Conservation (phyloP, 1,140 invertebrate species). For the Lordiphosa stackelbergi region DNA sequence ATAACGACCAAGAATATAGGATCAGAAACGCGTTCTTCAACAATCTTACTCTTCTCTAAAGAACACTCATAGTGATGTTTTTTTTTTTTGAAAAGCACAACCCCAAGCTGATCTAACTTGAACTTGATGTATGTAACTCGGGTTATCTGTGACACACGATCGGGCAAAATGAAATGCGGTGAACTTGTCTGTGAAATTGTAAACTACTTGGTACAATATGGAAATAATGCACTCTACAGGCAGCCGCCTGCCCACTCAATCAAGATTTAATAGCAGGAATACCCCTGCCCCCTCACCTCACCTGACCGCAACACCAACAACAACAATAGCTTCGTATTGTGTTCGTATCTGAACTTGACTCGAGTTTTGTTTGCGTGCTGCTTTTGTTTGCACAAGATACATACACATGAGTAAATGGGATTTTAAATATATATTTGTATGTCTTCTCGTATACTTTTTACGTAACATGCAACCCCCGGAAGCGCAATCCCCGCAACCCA, state of each 20-base stretch:
- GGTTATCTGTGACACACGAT: slow-evolving; percentile 30
- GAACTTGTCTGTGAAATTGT: slow-evolving; percentile 55
- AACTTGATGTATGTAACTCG: slow-evolving; percentile 25
- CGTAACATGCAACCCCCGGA: slow-evolving; percentile 15
- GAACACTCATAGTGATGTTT: too few species aligned
- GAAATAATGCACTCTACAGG: slow-evolving; percentile 24
- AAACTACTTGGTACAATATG: slow-evolving; percentile 35
- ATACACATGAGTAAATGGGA: slow-evolving; percentile 46
- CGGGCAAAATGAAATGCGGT: slow-evolving; percentile 31
- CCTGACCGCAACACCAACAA: slow-evolving; percentile 31
- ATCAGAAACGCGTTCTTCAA: too few species aligned
- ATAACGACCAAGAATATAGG: too few species aligned
- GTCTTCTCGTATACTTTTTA: slow-evolving; percentile 4
- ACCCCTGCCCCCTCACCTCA: background rate
- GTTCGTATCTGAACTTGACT: slow-evolving; percentile 56
- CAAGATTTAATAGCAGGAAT: slow-evolving; percentile 41
- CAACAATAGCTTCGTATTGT: slow-evolving; percentile 27
- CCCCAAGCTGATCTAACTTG: background rate
- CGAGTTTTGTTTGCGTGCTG: slow-evolving; percentile 51
- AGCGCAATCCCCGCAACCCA: slow-evolving; percentile 10
- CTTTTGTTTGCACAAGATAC: slow-evolving; percentile 55
- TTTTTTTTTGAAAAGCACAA: too few species aligned
- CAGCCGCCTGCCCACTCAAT: slow-evolving; percentile 38
- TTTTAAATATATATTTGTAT: slow-evolving; percentile 33
- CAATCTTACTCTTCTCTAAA: too few species aligned